Evolutionary conservation across 2,797 vertebrate species (phyloP).

Genomic region (Apogon hyalosoma): DNA sequence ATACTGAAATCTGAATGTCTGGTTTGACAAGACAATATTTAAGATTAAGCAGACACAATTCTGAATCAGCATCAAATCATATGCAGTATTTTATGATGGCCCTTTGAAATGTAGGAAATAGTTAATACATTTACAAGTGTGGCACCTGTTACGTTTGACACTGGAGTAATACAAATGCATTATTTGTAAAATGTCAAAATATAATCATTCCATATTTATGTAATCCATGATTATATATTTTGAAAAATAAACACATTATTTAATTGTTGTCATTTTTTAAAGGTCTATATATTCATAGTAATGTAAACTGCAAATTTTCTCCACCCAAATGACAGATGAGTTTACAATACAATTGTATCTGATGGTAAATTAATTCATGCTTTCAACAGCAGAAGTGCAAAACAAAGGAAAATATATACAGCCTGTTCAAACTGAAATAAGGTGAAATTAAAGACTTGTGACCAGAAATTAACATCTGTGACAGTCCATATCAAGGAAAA

Average conservation of each 20-base stretch:
- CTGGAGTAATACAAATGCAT: slow-evolving; percentile 6
- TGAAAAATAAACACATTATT: slow-evolving; percentile 62
- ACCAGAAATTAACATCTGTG: not conserved
- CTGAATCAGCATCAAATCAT: not conserved
- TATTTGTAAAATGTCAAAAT: not conserved
- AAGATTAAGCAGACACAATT: not conserved
- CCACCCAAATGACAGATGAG: not conserved
- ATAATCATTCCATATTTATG: slow-evolving; percentile 59
- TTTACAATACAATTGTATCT: not conserved
- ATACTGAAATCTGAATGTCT: not conserved
- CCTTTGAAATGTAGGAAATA: slow-evolving; percentile 15
- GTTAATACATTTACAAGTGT: slow-evolving; percentile 13
- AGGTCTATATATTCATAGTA: slow-evolving; percentile 10
- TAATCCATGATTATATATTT: slow-evolving; percentile 24
- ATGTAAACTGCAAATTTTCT: slow-evolving; percentile 6
- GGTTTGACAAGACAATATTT: not conserved
- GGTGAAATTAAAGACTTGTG: not conserved
- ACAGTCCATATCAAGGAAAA: not conserved
- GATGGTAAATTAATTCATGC: slow-evolving; percentile 2
- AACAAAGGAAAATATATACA: not conserved
- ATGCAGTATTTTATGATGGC: slow-evolving; percentile 38
- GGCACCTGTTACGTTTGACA: slow-evolving; percentile 17
- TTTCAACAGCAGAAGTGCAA: not conserved
- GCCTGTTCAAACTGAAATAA: not conserved
- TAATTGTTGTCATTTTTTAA: slow-evolving; percentile 25